Evolutionary conservation across 2,797 vertebrate genomes (phyloP).

Genomic region (Scyliorhinus canicula): DNA sequence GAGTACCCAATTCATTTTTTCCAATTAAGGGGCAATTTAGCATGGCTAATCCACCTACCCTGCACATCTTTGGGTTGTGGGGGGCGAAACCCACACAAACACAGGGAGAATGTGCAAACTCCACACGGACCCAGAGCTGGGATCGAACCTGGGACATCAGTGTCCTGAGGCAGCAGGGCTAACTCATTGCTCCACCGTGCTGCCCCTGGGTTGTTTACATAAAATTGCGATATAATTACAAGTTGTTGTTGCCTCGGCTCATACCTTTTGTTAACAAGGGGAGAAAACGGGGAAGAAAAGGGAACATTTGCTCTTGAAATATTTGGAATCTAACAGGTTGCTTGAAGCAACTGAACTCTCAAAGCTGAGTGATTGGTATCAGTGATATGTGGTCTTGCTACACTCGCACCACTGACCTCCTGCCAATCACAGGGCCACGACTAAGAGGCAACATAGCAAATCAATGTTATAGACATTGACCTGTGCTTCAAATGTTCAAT

Average conservation of each 20-base stretch:
- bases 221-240: not conserved
- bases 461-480: not conserved
- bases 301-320: not conserved
- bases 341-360: not conserved
- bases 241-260: not conserved
- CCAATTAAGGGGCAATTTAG: too few relatives aligned
- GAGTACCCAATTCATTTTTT: too few relatives aligned
- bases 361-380: not conserved
- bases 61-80: too few relatives aligned
- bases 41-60: too few relatives aligned
- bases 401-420: not conserved
- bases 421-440: not conserved
- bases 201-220: not conserved
- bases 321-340: not conserved
- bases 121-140: too few relatives aligned
- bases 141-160: too few relatives aligned
- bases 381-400: not conserved
- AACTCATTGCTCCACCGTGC: not conserved
- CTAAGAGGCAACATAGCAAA: not conserved
- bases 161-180: too few relatives aligned
- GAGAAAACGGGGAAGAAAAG: not conserved
- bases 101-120: too few relatives aligned
- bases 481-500: not conserved
- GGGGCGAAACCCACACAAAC: too few relatives aligned
- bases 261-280: not conserved